Evolutionary conservation across 2,888 invertebrate species (phyloP), one percentile per base, ranked within the genome.

Genomic region (Pelosia muscerda): DNA sequence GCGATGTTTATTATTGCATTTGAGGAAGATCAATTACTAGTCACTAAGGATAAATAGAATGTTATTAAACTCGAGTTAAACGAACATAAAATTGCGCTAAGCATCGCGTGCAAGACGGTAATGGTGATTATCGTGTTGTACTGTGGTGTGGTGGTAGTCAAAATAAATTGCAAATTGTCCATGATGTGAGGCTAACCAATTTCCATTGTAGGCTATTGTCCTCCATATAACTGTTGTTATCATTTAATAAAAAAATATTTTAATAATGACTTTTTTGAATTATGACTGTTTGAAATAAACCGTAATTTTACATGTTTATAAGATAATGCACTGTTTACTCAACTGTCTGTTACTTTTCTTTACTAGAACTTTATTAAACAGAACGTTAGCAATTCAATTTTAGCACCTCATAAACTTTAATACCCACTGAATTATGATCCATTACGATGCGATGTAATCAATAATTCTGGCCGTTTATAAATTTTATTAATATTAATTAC

Each of bases 191-290:
- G 19, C 61, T 66, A 49, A 63, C 56, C 64, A 62, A 57, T 65
- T 70, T 54, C 68, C 65, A 69, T 63, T 66, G 54, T 55, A 63
- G 73, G 67, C 73, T 60, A 71, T 72, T 78, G 72, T 75, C 73
- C 71, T 69, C 73, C 63, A 42, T 19, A 63, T 65, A 69, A 59
- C 58, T 59, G 74, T 69, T 68, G 64, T 68, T 72, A 67, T 31
- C 61, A 74, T 67, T 66, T 65, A 57, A 26, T 63, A 63, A 31
- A 28, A 8, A n/a, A 9, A 42, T 38, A 58, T 15, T 63, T 56
- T 59, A 59, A 23, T 69, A 64, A 60, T 59, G 15, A 62, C 58
- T 56, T 64, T 15, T 13, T 55, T 8, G 25, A 63, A 22, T 34
- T 59, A 26, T 10, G 22, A 54, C 8, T 63, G 31, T 63, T 28